phyloP scores from a whole-genome alignment of 2,113 vertebrate genomes.

The Melanotaenia duboulayi region DNA sequence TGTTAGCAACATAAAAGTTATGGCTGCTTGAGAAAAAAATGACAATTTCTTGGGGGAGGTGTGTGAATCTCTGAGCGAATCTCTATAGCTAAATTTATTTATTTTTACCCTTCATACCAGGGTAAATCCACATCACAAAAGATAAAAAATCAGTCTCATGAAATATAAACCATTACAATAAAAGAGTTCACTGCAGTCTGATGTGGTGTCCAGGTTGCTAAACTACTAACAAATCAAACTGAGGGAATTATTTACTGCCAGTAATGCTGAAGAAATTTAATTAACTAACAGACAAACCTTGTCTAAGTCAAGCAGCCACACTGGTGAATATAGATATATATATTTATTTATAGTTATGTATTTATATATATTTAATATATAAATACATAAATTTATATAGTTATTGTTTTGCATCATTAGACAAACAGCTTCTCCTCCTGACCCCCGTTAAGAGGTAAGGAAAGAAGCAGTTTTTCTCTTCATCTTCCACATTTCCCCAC shows the following conservation, averaged over 20 bases:
- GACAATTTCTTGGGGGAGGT: no score
- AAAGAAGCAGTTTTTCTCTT: slow-evolving; percentile 38
- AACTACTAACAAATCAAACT: not conserved
- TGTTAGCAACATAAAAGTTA: no score
- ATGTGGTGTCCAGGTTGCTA: not conserved
- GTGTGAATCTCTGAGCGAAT: no score
- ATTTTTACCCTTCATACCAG: no score
- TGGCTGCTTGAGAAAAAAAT: no score
- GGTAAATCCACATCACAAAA: no score
- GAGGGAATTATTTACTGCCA: not conserved
- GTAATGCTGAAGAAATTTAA: no score
- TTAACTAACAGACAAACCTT: not conserved
- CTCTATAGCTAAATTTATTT: no score
- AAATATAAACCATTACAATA: not conserved
- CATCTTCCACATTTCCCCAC: slow-evolving; percentile 29
- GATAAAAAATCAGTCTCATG: not conserved
- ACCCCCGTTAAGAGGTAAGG: slow-evolving; percentile 35
- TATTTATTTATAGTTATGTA: not conserved
- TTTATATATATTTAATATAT: no score
- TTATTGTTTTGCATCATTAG: not conserved
- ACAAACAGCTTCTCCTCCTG: slow-evolving; percentile 22
- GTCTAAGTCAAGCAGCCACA: not conserved
- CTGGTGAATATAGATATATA: no score
- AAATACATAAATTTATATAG: no score
- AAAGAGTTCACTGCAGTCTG: not conserved